Evolutionary conservation across 2,888 invertebrate genomes (phyloP), one percentile per base, ranked within the genome.

Genomic region (Lepidochrysops patricia): DNA sequence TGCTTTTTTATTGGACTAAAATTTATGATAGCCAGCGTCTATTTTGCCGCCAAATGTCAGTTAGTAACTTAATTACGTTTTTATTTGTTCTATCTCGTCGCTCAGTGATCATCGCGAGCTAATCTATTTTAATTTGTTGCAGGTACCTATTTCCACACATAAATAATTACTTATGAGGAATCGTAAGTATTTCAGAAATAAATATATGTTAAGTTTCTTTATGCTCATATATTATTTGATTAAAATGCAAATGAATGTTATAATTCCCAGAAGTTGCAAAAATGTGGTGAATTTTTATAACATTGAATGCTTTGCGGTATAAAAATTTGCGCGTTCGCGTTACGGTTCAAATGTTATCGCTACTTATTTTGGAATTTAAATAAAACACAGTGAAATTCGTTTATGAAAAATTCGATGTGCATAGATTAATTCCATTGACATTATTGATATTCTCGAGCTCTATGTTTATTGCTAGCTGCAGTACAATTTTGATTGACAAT

Each of bases 1-100:
- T 85, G 81, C 83, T 84, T 85, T 85, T 87, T 85, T 86, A 87
- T 85, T 87, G 82, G 85, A 76, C 75, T 78, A 75, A 74, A 82
- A 85, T 87, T 86, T 85, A 87, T 84, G 76, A 74, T 70, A 69
- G 70, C 73, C 72, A 72, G 75, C 72, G 72, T 79, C 74, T 75
- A 76, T 79, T 80, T 82, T 78, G 79, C 81, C 76, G 83, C 82
- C 82, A 80, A 80, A 80, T 79, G 70, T 78, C 74, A 75, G 72
- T 72, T 66, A 68, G 71, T 71, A 71, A 71, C 75, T 74, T 68
- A 70, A 74, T 72, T 71, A 72, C 66, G 67, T 69, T 69, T 67
- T 66, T 72, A 67, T 73, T 74, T 72, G 68, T 67, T 66, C 63
- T 62, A 50, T 65, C 61, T 64, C 64, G 65, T 66, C 64, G 63